Percentiles rank a stretch among this genome's conserved stretches.
phyloP scores from a whole-genome alignment of 2,888 invertebrate genomes.

The Mayetiola destructor region DNA sequence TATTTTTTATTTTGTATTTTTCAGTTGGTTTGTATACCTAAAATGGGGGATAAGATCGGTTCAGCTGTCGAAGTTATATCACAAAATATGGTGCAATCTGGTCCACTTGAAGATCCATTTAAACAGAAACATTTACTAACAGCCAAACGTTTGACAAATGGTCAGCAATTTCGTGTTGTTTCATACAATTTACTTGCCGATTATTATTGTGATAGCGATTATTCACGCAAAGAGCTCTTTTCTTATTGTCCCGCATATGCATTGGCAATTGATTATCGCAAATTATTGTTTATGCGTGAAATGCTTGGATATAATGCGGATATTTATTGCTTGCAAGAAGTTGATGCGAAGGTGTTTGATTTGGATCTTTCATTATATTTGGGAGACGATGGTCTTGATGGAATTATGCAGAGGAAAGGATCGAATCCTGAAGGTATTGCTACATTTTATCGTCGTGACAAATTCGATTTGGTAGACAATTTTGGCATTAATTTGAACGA shows the following conservation, averaged over 20 bases:
- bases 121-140: constrained; percentile 65
- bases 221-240: constrained; percentile 54
- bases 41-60: constrained; percentile 41
- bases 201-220: constrained; percentile 75
- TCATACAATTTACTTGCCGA: constrained; percentile 87
- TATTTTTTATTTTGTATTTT: not conserved
- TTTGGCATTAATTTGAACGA: constrained; percentile 45
- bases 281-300: constrained; percentile 73
- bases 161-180: constrained; percentile 45
- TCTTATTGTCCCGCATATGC: constrained; percentile 76
- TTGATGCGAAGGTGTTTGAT: constrained; percentile 64
- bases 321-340: constrained; percentile 84
- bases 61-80: constrained; percentile 47
- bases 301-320: constrained; percentile 72
- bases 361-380: constrained; percentile 47
- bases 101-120: constrained; percentile 69
- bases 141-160: constrained; percentile 33
- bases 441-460: constrained; percentile 53
- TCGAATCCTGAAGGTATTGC: constrained; percentile 67
- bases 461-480: constrained; percentile 50
- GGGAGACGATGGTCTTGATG: constrained; percentile 37
- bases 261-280: constrained; percentile 70
- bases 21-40: constrained; percentile 35
- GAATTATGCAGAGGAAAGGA: constrained; percentile 55
- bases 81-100: constrained; percentile 47